A percentile compares a stretch with the other conserved stretches of the same genome.
Evolutionary conservation across 2,113 vertebrate genomes (phyloP).

Genomic region (Zosterops pallidus): DNA sequence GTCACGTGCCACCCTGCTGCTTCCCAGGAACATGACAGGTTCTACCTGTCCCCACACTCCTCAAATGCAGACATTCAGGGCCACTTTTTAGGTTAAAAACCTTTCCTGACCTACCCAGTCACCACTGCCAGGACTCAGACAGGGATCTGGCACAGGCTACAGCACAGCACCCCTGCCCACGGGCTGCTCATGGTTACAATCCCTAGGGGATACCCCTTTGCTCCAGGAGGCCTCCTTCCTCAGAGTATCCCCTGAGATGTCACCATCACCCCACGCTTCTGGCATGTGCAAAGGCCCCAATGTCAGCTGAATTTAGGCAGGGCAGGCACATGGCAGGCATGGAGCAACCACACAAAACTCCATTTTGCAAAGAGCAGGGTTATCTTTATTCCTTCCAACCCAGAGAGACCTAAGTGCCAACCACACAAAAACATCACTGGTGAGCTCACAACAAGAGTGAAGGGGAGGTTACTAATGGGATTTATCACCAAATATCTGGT

Average conservation of each 20-base stretch:
- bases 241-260: neutral
- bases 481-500: neutral
- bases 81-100: neutral
- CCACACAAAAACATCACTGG: neutral
- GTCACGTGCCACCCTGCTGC: neutral
- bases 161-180: neutral
- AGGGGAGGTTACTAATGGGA: neutral
- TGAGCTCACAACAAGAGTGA: neutral
- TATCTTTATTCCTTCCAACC: neutral
- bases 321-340: fast-evolving
- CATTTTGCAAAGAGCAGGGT: fast-evolving
- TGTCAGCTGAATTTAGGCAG: neutral
- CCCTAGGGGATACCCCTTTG: neutral
- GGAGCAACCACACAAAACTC: neutral
- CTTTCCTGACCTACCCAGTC: neutral
- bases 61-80: fast-evolving
- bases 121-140: neutral
- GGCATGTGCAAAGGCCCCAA: fast-evolving
- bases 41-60: fast-evolving
- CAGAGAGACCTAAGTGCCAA: neutral
- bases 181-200: fast-evolving
- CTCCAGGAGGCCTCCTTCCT: neutral
- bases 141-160: neutral
- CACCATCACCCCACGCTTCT: neutral
- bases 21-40: neutral